Conservation (phyloP, 2,113 vertebrate genomes). For the Mohoua ochrocephala region DNA sequence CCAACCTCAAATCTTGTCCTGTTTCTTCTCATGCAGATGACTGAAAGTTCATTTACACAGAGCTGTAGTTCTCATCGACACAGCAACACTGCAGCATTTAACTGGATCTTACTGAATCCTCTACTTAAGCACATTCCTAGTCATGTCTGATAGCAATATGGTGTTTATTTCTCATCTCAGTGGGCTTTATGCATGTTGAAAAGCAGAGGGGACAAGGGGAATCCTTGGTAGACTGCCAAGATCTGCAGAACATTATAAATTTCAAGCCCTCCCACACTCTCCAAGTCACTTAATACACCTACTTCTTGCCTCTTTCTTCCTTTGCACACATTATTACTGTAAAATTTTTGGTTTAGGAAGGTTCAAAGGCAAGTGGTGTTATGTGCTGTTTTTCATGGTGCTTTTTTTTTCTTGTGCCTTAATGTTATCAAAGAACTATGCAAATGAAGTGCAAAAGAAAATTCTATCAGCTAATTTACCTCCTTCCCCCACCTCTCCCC, state of each 20-base stretch:
- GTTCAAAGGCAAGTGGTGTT: background rate
- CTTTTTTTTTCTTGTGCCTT: background rate
- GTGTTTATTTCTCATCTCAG: slow-evolving; percentile 42
- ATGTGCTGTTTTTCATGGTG: background rate
- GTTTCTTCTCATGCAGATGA: background rate
- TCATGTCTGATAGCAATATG: background rate
- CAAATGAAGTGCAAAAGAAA: background rate
- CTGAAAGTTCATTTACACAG: background rate
- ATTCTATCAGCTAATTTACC: background rate
- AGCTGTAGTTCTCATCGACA: background rate
- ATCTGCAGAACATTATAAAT: slow-evolving; percentile 29
- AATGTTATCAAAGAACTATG: background rate
- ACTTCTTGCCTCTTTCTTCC: slow-evolving; percentile 10
- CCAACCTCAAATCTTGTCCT: background rate
- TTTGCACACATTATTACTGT: background rate
- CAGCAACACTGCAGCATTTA: background rate
- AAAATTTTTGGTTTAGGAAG: background rate
- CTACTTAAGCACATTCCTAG: background rate
- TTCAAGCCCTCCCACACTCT: slow-evolving; percentile 32
- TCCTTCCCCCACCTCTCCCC: background rate
- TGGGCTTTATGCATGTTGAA: slow-evolving; percentile 24
- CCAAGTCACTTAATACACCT: slow-evolving; percentile 42
- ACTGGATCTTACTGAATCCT: background rate
- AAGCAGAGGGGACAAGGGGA: slow-evolving; percentile 26
- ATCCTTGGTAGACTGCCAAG: slow-evolving; percentile 39